Conservation (phyloP, 2,113 vertebrate genomes). For the Lonchura striata region DNA sequence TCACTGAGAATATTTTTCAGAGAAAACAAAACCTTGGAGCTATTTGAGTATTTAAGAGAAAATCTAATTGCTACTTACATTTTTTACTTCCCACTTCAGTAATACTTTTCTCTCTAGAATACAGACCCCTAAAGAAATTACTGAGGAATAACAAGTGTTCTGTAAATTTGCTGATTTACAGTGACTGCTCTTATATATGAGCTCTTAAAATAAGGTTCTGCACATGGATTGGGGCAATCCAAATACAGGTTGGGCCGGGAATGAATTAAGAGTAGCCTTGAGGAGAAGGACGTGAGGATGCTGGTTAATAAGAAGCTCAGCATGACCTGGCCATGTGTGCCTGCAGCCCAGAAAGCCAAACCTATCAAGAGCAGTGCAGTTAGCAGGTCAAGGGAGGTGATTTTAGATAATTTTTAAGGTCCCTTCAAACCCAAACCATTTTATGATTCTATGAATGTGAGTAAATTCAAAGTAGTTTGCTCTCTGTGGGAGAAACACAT, state of each 20-base stretch:
- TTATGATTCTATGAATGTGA: background rate
- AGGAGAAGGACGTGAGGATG: background rate
- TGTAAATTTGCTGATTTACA: background rate
- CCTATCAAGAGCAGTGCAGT: background rate
- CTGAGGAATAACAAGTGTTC: background rate
- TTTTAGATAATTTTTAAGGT: background rate
- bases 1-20: background rate
- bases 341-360: background rate
- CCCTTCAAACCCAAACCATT: background rate
- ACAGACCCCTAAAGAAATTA: background rate
- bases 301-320: background rate
- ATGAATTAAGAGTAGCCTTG: background rate
- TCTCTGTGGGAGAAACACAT: background rate
- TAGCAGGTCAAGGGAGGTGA: background rate
- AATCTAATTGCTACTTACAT: background rate
- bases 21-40: background rate
- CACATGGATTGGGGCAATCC: background rate
- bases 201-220: background rate
- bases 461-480: background rate
- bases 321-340: background rate
- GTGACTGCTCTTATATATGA: background rate
- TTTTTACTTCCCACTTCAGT: conserved; percentile 6
- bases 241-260: background rate
- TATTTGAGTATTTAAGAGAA: background rate
- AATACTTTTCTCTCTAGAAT: background rate